Percentiles rank a stretch among this genome's conserved stretches.
phyloP scores from a whole-genome alignment of 2,888 invertebrate genomes.

The Glaucopsyche alexis region DNA sequence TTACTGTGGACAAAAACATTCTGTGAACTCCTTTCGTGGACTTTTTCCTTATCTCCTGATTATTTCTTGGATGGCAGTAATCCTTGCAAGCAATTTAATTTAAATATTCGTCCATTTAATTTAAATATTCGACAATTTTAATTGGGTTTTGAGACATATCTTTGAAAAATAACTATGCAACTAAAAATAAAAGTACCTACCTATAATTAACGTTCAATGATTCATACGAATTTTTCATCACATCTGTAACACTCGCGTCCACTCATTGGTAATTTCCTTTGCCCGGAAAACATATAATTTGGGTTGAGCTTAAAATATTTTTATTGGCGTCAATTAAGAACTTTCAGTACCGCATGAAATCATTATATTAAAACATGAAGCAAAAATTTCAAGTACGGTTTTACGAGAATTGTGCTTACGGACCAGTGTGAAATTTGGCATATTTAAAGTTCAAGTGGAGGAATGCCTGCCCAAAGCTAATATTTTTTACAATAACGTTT shows the following conservation, averaged over 20 bases:
- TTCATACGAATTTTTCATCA: not conserved
- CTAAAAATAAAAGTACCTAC: not conserved
- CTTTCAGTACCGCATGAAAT: not conserved
- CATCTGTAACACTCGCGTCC: not conserved
- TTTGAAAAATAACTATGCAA: not conserved
- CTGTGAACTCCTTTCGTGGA: not conserved
- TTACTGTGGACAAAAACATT: not conserved
- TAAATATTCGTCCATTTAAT: too few species aligned
- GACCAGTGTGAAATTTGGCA: too few species aligned
- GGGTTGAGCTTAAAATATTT: not conserved
- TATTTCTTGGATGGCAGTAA: not conserved
- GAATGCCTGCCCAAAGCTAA: too few species aligned
- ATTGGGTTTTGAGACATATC: not conserved
- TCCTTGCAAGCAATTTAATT: not conserved
- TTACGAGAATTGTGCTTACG: too few species aligned
- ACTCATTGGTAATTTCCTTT: not conserved
- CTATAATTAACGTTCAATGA: not conserved
- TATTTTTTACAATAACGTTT: too few species aligned
- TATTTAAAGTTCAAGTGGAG: too few species aligned
- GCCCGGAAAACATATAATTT: not conserved
- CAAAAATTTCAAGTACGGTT: too few species aligned
- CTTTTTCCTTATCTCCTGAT: not conserved
- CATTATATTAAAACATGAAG: too few species aligned
- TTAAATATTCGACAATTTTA: too few species aligned
- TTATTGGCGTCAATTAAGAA: not conserved